phyloP scores from a whole-genome alignment of 2,113 vertebrate species.

The Sinocyclocheilus anshuiensis region DNA sequence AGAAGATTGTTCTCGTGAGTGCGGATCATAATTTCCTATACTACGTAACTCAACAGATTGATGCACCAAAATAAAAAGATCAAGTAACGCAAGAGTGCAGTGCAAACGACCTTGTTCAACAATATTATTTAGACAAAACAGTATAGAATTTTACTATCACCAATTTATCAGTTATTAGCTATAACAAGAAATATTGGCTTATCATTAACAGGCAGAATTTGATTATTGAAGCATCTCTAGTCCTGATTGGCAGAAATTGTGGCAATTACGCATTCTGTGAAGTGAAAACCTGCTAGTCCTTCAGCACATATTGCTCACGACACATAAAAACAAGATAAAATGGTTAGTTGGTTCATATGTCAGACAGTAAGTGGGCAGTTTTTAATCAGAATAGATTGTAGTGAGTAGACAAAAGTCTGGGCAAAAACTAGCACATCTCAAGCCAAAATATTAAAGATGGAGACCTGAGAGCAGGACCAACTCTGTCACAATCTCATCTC shows the following conservation, averaged over 20 bases:
- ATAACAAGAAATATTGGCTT: not conserved
- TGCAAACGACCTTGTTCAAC: no score
- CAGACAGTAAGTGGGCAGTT: not conserved
- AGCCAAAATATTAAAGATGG: conserved; percentile 53
- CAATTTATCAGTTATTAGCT: not conserved
- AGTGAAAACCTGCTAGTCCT: not conserved
- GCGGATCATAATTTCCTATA: no score
- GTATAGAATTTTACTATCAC: not conserved
- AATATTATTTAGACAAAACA: not conserved
- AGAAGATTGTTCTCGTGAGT: no score
- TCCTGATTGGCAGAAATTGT: not conserved
- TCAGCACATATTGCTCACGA: not conserved
- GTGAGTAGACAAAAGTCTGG: not conserved
- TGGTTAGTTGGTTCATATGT: not conserved
- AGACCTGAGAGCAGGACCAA: conserved; percentile 60
- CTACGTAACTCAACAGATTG: no score
- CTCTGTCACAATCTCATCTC: conserved; percentile 63
- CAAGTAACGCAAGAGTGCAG: no score
- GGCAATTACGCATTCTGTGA: not conserved
- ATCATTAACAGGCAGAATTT: not conserved
- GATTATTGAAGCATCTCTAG: not conserved
- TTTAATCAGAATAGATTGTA: not conserved
- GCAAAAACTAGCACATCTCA: not conserved
- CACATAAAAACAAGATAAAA: not conserved
- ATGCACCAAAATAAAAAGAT: no score